phyloP scores from a whole-genome alignment of 2,797 vertebrate species.

The Galaxias olidus region DNA sequence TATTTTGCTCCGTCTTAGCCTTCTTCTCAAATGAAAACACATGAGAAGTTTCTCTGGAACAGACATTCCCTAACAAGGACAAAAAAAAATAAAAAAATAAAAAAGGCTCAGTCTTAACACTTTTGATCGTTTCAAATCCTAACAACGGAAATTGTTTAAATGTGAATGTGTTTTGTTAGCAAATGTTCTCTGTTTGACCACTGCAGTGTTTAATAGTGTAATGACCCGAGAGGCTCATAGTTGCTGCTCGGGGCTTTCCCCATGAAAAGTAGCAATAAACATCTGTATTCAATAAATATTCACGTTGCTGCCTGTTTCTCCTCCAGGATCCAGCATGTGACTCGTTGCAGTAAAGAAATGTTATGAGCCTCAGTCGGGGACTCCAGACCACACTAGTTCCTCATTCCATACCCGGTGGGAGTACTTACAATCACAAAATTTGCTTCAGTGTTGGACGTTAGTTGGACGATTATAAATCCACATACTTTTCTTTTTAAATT shows the following conservation, averaged over 20 bases:
- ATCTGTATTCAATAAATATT: conserved; percentile 54
- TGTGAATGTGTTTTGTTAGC: conserved; percentile 52
- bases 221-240: conserved; percentile 48
- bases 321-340: conserved; percentile 31
- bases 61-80: conserved; percentile 55
- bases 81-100: conserved; percentile 1
- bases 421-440: background rate
- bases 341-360: conserved; percentile 14
- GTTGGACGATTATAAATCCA: too few relatives aligned
- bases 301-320: conserved; percentile 45
- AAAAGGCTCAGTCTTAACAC: conserved; percentile 43
- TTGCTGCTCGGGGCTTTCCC: conserved; percentile 36
- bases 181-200: conserved; percentile 60
- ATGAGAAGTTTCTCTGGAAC: conserved; percentile 58
- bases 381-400: conserved; percentile 10
- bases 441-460: too few relatives aligned
- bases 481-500: background rate
- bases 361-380: conserved; percentile 17
- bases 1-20: background rate
- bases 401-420: conserved; percentile 19
- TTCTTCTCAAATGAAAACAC: conserved; percentile 71
- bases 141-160: conserved; percentile 57
- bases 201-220: conserved; percentile 51
- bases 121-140: conserved; percentile 67
- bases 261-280: conserved; percentile 48